Percentiles rank a stretch among this genome's conserved stretches.
phyloP scores from a whole-genome alignment of 1,140 invertebrate genomes.

The Anadara kagoshimensis region DNA sequence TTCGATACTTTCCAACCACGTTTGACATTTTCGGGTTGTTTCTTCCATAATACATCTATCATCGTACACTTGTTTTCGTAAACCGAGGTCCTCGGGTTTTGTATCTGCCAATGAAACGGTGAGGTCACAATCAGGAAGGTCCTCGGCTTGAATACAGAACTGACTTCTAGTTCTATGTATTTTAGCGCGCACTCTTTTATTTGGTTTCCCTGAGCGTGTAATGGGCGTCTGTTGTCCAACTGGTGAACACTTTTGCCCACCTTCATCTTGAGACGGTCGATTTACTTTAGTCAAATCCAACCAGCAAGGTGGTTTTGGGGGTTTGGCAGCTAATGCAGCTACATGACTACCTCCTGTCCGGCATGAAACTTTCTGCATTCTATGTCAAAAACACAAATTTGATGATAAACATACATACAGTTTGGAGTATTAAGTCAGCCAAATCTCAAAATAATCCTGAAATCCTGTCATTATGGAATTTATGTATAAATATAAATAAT shows the following conservation, averaged over 20 bases:
- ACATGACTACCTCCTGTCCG: too few relatives aligned
- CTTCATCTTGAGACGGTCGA: conserved; percentile 32
- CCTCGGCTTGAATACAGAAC: conserved; percentile 59
- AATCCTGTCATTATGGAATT: too few relatives aligned
- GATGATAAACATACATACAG: too few relatives aligned
- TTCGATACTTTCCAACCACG: conserved; percentile 64
- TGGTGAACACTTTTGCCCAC: conserved; percentile 32
- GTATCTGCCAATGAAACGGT: conserved; percentile 62
- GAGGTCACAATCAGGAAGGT: conserved; percentile 57
- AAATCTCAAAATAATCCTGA: too few relatives aligned
- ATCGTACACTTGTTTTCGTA: conserved; percentile 47
- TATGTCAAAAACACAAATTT: too few relatives aligned
- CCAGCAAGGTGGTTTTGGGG: conserved; percentile 56
- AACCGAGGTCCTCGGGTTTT: conserved; percentile 56
- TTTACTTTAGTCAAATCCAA: conserved; percentile 40
- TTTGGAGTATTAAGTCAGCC: too few relatives aligned
- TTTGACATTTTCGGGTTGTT: conserved; percentile 66
- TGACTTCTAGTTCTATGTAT: conserved; percentile 69
- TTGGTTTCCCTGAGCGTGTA: conserved; percentile 39
- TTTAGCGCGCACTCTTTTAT: conserved; percentile 57
- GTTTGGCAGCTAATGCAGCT: conserved; percentile 29
- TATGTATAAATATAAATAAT: too few relatives aligned
- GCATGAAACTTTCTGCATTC: too few relatives aligned
- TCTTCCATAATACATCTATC: conserved; percentile 60
- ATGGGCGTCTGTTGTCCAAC: conserved; percentile 14